Conservation (phyloP, 2,888 invertebrate genomes). For the Meliscaeva auricollis region DNA sequence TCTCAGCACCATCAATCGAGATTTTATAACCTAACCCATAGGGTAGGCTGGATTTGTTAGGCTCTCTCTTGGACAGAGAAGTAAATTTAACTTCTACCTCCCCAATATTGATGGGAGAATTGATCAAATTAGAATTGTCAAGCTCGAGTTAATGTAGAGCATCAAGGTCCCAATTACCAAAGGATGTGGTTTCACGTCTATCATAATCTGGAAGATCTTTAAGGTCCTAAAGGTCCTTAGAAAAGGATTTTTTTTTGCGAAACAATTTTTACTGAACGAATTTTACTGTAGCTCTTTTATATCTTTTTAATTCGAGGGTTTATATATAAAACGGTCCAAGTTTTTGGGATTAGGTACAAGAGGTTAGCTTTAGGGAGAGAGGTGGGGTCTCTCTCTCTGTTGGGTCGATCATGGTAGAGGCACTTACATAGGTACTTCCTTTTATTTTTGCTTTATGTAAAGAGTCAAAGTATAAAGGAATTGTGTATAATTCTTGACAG, state of each 20-base stretch:
- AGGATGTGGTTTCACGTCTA: too few relatives aligned
- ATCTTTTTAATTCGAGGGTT: constrained; percentile 8
- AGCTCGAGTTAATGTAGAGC: too few relatives aligned
- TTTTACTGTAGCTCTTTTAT: constrained; percentile 7
- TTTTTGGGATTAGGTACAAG: constrained; percentile 13
- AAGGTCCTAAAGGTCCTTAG: too few relatives aligned
- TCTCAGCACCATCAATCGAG: constrained; percentile 43
- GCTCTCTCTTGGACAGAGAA: constrained; percentile 3
- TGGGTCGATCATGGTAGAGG: not conserved
- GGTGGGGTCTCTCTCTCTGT: constrained; percentile 4
- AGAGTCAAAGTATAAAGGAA: constrained; percentile 55
- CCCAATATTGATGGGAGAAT: too few relatives aligned
- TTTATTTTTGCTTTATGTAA: constrained; percentile 61
- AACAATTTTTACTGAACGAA: too few relatives aligned
- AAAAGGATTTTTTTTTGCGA: not conserved
- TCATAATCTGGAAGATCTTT: too few relatives aligned
- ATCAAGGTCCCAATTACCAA: too few relatives aligned
- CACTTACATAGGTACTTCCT: constrained; percentile 7
- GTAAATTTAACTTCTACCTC: not conserved
- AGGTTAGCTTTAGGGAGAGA: not conserved
- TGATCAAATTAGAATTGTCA: too few relatives aligned
- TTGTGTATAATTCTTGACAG: constrained; percentile 61
- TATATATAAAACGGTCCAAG: constrained; percentile 20
- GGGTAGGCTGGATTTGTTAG: constrained; percentile 26
- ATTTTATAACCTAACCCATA: constrained; percentile 31